A percentile compares a stretch with the other conserved stretches of the same genome.
Evolutionary conservation across 2,797 vertebrate species (phyloP).

Genomic region (Kryptopterus vitreolus): DNA sequence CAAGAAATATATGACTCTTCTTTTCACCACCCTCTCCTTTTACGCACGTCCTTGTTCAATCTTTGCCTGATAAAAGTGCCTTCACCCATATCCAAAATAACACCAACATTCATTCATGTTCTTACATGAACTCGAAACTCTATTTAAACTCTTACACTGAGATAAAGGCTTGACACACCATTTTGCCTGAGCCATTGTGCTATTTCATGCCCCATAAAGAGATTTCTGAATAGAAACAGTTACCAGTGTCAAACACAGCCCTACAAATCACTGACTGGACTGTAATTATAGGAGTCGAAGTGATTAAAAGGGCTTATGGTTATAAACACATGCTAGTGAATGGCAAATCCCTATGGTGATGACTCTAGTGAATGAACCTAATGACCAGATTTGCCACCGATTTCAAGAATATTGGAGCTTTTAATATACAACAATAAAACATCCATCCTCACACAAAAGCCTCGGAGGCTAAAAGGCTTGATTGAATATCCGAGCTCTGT

Average conservation of each 20-base stretch:
- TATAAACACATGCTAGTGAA: not conserved
- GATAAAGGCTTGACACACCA: not conserved
- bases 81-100: too few relatives aligned
- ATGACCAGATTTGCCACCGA: constrained; percentile 3
- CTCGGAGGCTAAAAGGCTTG: constrained; percentile 16
- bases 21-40: too few relatives aligned
- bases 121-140: too few relatives aligned
- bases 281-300: constrained; percentile 29
- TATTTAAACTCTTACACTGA: too few relatives aligned
- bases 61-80: too few relatives aligned
- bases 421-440: not conserved
- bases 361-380: not conserved
- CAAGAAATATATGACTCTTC: not conserved
- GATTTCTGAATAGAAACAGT: not conserved
- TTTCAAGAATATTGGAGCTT: not conserved
- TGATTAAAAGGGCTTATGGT: not conserved
- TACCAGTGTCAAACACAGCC: constrained; percentile 2
- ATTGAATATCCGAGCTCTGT: not conserved
- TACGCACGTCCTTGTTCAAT: too few relatives aligned
- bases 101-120: too few relatives aligned
- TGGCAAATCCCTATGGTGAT: constrained; percentile 6
- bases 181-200: not conserved
- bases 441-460: not conserved
- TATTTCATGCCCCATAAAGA: not conserved
- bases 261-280: not conserved